A percentile compares a stretch with the other conserved stretches of the same genome.
Evolutionary conservation across 2,888 invertebrate genomes (phyloP).

Genomic region (Lycaena phlaeas): DNA sequence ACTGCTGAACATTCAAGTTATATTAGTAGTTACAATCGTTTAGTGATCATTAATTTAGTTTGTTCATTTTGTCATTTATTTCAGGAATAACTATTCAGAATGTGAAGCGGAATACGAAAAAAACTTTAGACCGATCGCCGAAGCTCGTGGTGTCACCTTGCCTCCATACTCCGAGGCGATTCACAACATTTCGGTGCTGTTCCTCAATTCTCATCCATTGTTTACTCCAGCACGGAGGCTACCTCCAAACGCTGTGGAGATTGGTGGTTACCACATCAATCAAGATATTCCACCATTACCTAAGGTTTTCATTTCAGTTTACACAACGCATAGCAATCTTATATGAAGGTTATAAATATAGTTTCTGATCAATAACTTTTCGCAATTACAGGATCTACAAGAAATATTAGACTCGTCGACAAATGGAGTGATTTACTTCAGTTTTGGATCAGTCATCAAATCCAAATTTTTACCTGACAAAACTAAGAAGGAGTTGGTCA

Average conservation of each 20-base stretch:
- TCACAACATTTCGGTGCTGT: not conserved
- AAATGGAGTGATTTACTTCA: constrained; percentile 1
- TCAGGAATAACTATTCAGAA: not conserved
- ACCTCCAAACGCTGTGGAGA: not conserved
- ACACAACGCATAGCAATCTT: not conserved
- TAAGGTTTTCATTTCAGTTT: not conserved
- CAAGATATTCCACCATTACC: not conserved
- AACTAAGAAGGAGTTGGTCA: not conserved
- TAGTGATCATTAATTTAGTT: not conserved
- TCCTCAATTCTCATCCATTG: not conserved
- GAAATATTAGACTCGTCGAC: not conserved
- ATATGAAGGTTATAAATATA: not conserved
- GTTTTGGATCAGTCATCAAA: not conserved
- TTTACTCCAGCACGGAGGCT: not conserved
- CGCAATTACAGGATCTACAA: constrained; percentile 1
- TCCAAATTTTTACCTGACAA: not conserved
- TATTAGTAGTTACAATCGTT: not conserved
- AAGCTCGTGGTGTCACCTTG: not conserved
- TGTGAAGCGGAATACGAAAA: not conserved
- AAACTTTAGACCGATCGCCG: not conserved
- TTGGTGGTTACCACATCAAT: not conserved
- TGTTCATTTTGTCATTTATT: not conserved
- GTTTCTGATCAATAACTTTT: not conserved
- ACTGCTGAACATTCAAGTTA: not conserved
- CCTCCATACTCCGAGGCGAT: not conserved